Evolutionary conservation across 2,797 vertebrate species (phyloP).

Genomic region (Etheostoma nigrum): DNA sequence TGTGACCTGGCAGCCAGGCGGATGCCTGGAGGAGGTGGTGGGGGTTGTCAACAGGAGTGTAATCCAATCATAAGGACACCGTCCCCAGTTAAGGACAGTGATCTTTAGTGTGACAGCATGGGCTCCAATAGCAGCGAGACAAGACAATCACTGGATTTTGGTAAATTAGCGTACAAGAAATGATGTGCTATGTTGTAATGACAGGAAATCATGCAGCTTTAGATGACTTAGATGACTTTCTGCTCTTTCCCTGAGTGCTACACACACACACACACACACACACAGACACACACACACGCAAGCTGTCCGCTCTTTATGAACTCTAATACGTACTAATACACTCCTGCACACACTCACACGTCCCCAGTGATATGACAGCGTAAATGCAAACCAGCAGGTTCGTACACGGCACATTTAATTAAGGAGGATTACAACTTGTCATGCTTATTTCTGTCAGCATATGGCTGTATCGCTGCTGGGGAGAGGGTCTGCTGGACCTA

Average conservation of each 20-base stretch:
- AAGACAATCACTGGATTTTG: not conserved
- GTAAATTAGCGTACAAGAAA: not conserved
- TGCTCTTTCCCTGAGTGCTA: conserved; percentile 34
- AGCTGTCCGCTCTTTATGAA: conserved; percentile 53
- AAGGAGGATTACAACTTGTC: conserved; percentile 63
- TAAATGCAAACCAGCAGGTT: conserved; percentile 43
- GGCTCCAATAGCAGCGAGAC: conserved; percentile 20
- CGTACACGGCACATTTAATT: conserved; percentile 51
- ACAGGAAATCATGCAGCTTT: not conserved
- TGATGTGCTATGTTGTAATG: not conserved
- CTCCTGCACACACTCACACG: conserved; percentile 6
- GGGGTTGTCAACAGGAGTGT: conserved; percentile 32
- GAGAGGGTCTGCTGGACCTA: conserved; percentile 44
- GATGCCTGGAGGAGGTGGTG: conserved; percentile 1
- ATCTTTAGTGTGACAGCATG: conserved; percentile 35
- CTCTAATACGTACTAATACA: conserved; percentile 4
- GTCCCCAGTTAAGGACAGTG: conserved; percentile 49
- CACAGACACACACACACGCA: conserved; percentile 45
- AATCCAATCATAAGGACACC: conserved; percentile 67
- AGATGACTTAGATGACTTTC: conserved; percentile 41
- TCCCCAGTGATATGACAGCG: conserved; percentile 10
- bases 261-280: conserved; percentile 28
- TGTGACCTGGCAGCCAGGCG: conserved; percentile 6
- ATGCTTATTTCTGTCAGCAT: conserved; percentile 38
- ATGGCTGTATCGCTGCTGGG: conserved; percentile 1